Conservation (phyloP, 2,113 vertebrate genomes). For the Gambusia holbrooki region DNA sequence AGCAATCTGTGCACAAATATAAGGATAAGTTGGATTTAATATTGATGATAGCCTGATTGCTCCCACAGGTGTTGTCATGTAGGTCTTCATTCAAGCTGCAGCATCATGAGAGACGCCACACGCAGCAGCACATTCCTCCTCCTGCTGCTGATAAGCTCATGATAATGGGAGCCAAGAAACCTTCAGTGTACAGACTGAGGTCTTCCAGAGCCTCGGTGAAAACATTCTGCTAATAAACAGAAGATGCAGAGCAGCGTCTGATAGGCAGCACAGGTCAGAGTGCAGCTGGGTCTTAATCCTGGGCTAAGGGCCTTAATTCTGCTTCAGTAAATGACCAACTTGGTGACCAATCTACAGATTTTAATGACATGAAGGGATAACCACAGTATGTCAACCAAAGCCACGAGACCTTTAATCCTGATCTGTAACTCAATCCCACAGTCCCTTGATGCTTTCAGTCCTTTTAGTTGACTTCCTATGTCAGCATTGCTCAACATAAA, state of each 20-base stretch:
- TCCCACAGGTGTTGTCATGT: neutral
- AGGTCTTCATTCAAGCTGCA: neutral
- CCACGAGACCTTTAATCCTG: neutral
- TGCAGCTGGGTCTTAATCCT: neutral
- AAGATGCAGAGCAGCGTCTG: neutral
- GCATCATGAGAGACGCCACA: neutral
- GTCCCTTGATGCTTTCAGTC: neutral
- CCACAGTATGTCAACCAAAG: neutral
- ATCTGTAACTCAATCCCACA: neutral
- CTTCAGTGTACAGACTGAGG: neutral
- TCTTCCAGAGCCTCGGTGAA: neutral
- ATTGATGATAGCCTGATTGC: neutral
- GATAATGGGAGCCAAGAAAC: neutral
- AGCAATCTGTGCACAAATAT: neutral
- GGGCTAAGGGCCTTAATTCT: neutral
- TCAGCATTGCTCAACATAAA: neutral
- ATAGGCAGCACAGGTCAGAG: neutral
- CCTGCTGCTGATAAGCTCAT: neutral
- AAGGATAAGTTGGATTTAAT: neutral
- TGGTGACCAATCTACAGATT: neutral
- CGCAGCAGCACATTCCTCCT: neutral
- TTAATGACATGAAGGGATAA: neutral
- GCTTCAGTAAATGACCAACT: neutral
- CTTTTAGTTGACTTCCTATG: neutral
- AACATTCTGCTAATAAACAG: neutral